Percentiles rank a stretch among this genome's conserved stretches.
Conservation (phyloP, 1,140 invertebrate genomes). For the Watersipora subatra region DNA sequence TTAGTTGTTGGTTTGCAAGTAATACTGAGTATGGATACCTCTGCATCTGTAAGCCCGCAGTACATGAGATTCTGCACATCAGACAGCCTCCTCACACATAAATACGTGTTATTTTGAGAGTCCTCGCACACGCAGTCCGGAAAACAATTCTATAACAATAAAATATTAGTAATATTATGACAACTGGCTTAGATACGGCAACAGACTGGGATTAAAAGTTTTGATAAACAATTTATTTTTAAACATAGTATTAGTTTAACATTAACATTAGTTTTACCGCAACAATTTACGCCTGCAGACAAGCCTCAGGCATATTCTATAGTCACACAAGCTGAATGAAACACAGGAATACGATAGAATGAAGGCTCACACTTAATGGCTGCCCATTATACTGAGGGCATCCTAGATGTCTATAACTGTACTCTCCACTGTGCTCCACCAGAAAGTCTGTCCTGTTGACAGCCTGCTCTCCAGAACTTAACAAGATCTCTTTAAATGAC, state of each 20-base stretch:
- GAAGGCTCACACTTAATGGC: conserved; percentile 24
- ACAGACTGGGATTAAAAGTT: neutral
- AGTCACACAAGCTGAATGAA: neutral
- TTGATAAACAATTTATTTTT: neutral
- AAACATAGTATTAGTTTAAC: neutral
- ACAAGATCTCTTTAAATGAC: conserved; percentile 26
- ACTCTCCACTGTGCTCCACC: conserved; percentile 67
- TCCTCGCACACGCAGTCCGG: conserved; percentile 68
- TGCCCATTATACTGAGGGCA: conserved; percentile 27
- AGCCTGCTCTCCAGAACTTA: neutral
- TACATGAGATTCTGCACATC: conserved; percentile 51
- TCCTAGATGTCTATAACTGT: conserved; percentile 34
- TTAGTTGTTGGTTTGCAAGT: no score
- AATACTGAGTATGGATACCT: no score
- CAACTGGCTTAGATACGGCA: neutral
- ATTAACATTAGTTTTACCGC: neutral
- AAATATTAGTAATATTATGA: conserved; percentile 4
- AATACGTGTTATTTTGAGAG: conserved; percentile 65
- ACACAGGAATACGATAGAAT: neutral
- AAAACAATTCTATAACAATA: conserved; percentile 49
- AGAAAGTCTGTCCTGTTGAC: conserved; percentile 41
- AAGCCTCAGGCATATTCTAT: neutral
- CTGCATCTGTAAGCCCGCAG: conserved; percentile 57
- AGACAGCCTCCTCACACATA: conserved; percentile 54
- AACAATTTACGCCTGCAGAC: no score